Evolutionary conservation across 2,797 vertebrate genomes (phyloP).

Genomic region (Phylloscopus collybita): DNA sequence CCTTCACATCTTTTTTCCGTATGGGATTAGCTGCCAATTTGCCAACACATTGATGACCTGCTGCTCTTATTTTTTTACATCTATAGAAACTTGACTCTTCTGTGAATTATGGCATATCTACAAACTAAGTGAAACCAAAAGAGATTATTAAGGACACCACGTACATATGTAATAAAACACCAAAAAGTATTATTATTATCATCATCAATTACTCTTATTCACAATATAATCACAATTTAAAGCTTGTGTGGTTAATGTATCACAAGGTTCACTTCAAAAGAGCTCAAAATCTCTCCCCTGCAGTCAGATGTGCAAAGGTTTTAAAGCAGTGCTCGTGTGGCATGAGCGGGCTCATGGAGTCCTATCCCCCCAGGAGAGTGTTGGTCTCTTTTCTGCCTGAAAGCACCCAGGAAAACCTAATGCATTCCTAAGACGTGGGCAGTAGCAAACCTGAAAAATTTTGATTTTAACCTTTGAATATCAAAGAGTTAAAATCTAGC

Average conservation of each 20-base stretch:
- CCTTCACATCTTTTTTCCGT: background rate
- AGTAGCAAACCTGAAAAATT: background rate
- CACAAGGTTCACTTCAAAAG: background rate
- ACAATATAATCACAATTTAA: background rate
- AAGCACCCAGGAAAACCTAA: background rate
- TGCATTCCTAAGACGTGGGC: background rate
- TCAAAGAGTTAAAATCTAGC: background rate
- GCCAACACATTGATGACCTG: background rate
- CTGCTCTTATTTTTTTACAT: background rate
- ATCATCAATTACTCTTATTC: background rate
- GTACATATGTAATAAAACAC: background rate
- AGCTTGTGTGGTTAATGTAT: background rate
- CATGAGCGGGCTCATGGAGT: background rate
- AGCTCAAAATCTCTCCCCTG: background rate
- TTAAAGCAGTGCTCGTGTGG: background rate
- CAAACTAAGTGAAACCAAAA: background rate
- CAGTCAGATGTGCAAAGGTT: background rate
- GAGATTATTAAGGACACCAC: background rate
- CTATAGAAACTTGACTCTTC: background rate
- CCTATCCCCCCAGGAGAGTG: accelerated
- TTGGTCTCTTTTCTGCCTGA: background rate
- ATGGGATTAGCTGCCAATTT: background rate
- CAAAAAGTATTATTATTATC: background rate
- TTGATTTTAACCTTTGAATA: background rate
- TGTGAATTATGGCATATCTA: background rate